phyloP scores from a whole-genome alignment of 2,888 invertebrate species.

The Maniola hyperantus region DNA sequence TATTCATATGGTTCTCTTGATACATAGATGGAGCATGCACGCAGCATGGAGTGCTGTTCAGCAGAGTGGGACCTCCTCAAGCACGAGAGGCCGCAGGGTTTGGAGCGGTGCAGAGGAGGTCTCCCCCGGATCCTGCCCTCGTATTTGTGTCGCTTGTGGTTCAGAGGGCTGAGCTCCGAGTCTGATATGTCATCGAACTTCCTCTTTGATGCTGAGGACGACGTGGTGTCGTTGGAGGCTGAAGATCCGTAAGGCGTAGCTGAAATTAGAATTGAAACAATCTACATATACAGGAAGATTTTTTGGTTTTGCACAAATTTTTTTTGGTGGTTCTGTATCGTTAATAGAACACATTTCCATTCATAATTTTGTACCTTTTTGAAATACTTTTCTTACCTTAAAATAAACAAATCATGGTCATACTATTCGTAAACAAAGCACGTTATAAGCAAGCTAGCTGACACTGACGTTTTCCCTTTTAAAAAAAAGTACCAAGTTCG shows the following conservation, averaged over 20 bases:
- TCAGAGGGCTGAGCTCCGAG: constrained; percentile 63
- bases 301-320: too few species aligned
- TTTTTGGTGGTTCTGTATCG: too few species aligned
- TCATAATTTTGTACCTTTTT: too few species aligned
- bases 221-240: constrained; percentile 51
- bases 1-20: constrained; percentile 58
- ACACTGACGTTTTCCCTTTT: too few species aligned
- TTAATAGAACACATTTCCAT: too few species aligned
- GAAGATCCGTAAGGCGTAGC: constrained; percentile 56
- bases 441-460: too few species aligned
- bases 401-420: too few species aligned
- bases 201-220: constrained; percentile 66
- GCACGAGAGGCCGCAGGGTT: constrained; percentile 53
- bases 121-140: constrained; percentile 69
- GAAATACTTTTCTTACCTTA: too few species aligned
- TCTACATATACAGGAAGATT: too few species aligned
- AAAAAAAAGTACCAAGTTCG: too few species aligned
- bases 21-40: constrained; percentile 48
- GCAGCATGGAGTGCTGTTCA: constrained; percentile 55
- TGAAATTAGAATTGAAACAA: constrained; percentile 41
- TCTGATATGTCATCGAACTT: constrained; percentile 67
- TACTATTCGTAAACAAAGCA: too few species aligned
- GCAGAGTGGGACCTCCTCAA: constrained; percentile 58
- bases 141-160: constrained; percentile 71
- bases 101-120: constrained; percentile 63